Conservation (phyloP, 2,797 vertebrate species). For the Characodon lateralis region DNA sequence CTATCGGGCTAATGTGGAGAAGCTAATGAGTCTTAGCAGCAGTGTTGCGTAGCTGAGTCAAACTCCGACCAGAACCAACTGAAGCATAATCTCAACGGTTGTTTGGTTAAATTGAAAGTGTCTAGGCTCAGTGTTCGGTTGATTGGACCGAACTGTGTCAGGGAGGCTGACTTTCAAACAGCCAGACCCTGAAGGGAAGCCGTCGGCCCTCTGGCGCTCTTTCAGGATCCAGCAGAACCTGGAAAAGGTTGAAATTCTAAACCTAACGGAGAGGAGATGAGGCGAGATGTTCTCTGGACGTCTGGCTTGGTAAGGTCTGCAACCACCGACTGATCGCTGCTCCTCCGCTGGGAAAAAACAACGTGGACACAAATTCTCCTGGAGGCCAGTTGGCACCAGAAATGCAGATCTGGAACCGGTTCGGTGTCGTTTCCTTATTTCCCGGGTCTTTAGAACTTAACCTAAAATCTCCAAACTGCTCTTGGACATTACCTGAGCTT, state of each 20-base stretch:
- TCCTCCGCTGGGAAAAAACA: neutral
- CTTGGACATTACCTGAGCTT: neutral
- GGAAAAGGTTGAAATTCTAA: conserved; percentile 4
- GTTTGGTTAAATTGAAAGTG: neutral
- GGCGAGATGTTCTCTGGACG: neutral
- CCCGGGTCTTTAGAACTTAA: neutral
- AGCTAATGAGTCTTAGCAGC: conserved; percentile 55
- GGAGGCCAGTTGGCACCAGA: neutral
- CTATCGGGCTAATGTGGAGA: conserved; percentile 55
- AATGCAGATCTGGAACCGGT: too few relatives aligned
- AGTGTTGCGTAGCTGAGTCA: conserved; percentile 60
- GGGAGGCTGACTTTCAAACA: neutral
- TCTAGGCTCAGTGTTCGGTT: neutral
- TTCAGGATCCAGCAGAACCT: neutral
- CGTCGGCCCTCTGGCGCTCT: neutral
- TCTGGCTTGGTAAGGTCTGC: too few relatives aligned
- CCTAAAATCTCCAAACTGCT: neutral
- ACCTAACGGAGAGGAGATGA: neutral
- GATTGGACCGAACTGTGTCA: fast-evolving
- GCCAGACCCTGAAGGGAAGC: neutral
- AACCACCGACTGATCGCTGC: neutral
- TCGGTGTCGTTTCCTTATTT: neutral
- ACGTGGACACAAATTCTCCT: neutral
- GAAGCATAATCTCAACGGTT: neutral
- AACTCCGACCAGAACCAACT: conserved; percentile 7